These are phyloP conservation scores for Oscheius sp. DNA, from an alignment of 2,888 invertebrate species.

Conservation along the genomic window DNA sequence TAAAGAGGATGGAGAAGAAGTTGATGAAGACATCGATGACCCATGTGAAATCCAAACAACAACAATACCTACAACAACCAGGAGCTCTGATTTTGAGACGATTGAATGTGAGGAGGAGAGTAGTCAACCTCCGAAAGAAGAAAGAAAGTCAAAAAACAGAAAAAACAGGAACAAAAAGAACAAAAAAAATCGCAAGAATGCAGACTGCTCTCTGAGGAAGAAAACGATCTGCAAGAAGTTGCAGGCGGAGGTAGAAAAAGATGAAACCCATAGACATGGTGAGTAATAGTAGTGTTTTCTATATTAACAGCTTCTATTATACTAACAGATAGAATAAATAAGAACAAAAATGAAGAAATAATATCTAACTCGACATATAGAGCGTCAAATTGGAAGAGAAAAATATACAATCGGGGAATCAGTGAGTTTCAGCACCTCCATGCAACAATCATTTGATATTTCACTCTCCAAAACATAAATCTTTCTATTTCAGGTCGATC, in stretches of 20 bases:
- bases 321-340: not conserved
- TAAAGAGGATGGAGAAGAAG: not conserved
- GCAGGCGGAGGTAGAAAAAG: not conserved
- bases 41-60: not conserved
- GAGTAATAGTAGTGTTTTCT: too few relatives aligned
- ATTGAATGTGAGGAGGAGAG: conserved; percentile 7
- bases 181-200: not conserved
- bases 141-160: not conserved
- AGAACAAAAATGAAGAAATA: not conserved
- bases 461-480: not conserved
- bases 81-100: not conserved
- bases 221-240: not conserved
- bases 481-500: not conserved
- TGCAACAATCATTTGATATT: not conserved
- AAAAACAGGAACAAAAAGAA: conserved; percentile 8
- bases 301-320: too few relatives aligned
- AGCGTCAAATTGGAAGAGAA: too few relatives aligned
- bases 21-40: not conserved
- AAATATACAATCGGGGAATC: too few relatives aligned
- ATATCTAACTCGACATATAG: not conserved
- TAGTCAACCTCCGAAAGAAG: not conserved
- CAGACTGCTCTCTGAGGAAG: not conserved
- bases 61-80: not conserved
- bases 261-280: not conserved
- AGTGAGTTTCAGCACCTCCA: not conserved